A percentile compares a stretch with the other conserved stretches of the same genome.
These are phyloP conservation scores for Psylliodes chrysocephalus DNA, from an alignment of 2,888 invertebrate genomes.

Conservation along the genomic window DNA sequence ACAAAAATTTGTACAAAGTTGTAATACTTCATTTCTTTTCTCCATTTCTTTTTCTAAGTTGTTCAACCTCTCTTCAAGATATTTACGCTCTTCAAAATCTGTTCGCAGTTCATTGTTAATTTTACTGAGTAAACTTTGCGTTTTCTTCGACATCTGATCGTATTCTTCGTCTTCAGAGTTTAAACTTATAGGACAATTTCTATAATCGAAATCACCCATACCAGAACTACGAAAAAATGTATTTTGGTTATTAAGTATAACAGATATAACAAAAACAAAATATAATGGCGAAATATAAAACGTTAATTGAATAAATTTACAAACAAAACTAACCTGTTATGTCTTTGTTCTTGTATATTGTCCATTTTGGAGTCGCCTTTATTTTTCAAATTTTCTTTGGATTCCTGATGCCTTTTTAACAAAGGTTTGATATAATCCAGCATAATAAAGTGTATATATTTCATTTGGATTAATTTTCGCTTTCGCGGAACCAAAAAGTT, in stretches of 20 bases:
- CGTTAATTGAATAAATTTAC: too few relatives aligned
- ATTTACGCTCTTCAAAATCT: conserved; percentile 36
- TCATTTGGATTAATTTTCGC: conserved; percentile 25
- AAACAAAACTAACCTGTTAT: neutral
- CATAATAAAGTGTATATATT: conserved; percentile 37
- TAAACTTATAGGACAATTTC: conserved; percentile 10
- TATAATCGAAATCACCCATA: conserved; percentile 44
- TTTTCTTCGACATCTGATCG: conserved; percentile 37
- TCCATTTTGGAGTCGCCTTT: conserved; percentile 17
- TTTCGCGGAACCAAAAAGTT: too few relatives aligned
- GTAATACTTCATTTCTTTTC: conserved; percentile 37
- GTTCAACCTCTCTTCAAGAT: conserved; percentile 24
- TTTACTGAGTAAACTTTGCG: conserved; percentile 38
- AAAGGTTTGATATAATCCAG: conserved; percentile 37
- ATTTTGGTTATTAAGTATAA: neutral
- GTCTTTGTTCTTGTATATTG: neutral
- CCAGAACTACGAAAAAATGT: conserved; percentile 26
- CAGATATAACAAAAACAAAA: too few relatives aligned
- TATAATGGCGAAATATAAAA: too few relatives aligned
- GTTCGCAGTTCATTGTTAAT: conserved; percentile 44
- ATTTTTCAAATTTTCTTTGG: conserved; percentile 2
- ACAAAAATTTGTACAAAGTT: conserved; percentile 35
- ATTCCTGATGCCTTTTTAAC: conserved; percentile 6
- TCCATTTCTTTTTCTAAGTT: conserved; percentile 27
- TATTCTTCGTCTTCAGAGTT: conserved; percentile 35